Percentiles rank a stretch among this genome's conserved stretches.
Evolutionary conservation across 2,113 vertebrate genomes (phyloP).

Genomic region (Cacatua alba): DNA sequence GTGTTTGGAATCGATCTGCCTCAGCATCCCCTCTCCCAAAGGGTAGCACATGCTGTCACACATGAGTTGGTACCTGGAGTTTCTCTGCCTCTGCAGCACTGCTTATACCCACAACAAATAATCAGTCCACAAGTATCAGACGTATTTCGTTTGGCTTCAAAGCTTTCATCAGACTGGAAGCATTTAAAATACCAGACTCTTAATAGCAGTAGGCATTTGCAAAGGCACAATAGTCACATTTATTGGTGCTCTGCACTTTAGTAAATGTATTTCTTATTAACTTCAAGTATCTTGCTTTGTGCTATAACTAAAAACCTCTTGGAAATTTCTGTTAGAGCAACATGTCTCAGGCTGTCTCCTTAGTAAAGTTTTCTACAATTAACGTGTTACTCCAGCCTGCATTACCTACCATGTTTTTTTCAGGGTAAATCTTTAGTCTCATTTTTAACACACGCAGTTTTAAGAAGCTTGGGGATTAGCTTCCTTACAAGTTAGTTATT

Average conservation of each 20-base stretch:
- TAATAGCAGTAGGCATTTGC: background rate
- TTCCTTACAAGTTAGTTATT: background rate
- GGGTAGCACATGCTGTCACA: background rate
- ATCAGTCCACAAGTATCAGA: background rate
- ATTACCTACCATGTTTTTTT: background rate
- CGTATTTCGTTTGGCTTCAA: background rate
- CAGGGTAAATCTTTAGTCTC: background rate
- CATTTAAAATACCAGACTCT: background rate
- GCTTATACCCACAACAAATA: background rate
- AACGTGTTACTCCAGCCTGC: background rate
- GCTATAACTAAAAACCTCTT: background rate
- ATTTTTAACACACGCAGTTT: background rate
- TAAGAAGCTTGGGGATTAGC: background rate
- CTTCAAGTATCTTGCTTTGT: background rate
- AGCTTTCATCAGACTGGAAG: background rate
- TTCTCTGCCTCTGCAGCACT: background rate
- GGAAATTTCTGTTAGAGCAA: background rate
- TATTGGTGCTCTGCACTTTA: background rate
- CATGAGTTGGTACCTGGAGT: background rate
- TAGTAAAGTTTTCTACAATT: background rate
- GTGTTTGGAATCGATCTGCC: background rate
- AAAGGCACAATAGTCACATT: background rate
- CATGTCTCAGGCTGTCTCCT: background rate
- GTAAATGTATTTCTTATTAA: background rate
- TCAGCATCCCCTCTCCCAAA: accelerated